Evolutionary conservation across 2,113 vertebrate species (phyloP), one percentile per base, ranked within the genome.

Genomic region (Lepidothrix coronata): DNA sequence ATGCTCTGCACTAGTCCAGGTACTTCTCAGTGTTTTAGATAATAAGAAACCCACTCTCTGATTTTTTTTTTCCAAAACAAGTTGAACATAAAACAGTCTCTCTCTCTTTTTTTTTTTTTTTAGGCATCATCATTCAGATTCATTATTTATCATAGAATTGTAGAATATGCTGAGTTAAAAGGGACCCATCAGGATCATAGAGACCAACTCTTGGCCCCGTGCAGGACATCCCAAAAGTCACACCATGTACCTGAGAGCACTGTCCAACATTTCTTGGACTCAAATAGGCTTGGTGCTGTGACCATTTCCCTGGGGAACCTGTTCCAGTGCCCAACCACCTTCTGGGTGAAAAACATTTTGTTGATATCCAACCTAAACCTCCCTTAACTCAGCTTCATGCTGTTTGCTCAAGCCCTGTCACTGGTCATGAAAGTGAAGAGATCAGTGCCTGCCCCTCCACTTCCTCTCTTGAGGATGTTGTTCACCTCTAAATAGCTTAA

Each of bases 391-490:
- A 22, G 14, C 16, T 21, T 18, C 7, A 5, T 18, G 51, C 41
- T 15, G 2, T 43, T 57, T 14, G 14, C 55, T 75, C 12, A 8
- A 18, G 11, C 17, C 24, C 59, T 39, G 59, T 39, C 35, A 39
- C 17, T 62, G 37, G 8, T 5, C 30, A 35, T 9, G 15, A n/a
- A 19, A 28, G 15, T 3, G 8, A n/a, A 54, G 41, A 16, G 15
- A 2, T 41, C 0, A 0, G 17, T 14, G 0, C 25, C 41, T 57
- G 30, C 8, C 13, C 2, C 24, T 63, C 4, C 30, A 41, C 20
- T 4, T 48, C 11, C 41, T 7, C 24, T 41, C 49, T 21, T 0
- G 0, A 14, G n/a, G 30, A 13, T 0, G 0, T 5, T 27, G 22
- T 48, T 88, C 49, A 73, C 10, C 22, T 78, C 51, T 72, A 85